phyloP scores from a whole-genome alignment of 2,797 vertebrate species.

The Hemibagrus guttatus region DNA sequence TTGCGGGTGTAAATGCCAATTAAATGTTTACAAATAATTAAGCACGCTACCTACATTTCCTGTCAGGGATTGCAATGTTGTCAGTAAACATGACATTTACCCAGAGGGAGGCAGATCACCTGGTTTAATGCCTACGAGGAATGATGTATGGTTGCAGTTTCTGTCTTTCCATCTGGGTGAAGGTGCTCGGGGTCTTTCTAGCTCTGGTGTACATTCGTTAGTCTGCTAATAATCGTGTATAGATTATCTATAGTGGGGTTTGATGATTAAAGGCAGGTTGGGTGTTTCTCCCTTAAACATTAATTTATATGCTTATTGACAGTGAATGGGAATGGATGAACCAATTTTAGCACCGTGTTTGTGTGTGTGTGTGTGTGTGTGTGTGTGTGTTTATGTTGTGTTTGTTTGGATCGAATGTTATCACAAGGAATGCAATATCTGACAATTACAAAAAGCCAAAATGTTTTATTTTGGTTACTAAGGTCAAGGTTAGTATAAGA shows the following conservation, averaged over 20 bases:
- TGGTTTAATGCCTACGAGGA: conserved; percentile 39
- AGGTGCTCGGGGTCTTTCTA: not conserved
- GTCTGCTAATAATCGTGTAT: not conserved
- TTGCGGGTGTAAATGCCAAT: conserved; percentile 55
- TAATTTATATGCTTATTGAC: conserved; percentile 46
- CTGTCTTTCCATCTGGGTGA: not conserved
- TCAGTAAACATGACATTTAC: conserved; percentile 56
- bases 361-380: not conserved
- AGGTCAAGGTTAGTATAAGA: too few species aligned
- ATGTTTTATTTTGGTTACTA: too few species aligned
- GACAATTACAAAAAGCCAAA: too few species aligned
- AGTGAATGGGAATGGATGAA: conserved; percentile 7
- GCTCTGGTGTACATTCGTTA: conserved; percentile 15
- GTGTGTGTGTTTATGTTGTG: too few species aligned
- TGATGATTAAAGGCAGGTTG: conserved; percentile 25
- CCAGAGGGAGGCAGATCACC: conserved; percentile 41
- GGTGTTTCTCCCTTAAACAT: conserved; percentile 37
- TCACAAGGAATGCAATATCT: too few species aligned
- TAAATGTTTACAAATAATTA: conserved; percentile 61
- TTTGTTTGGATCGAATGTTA: too few species aligned
- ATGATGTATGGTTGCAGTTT: conserved; percentile 16
- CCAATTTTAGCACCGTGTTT: not conserved
- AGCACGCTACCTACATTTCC: conserved; percentile 44
- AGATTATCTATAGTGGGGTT: not conserved
- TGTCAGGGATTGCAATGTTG: conserved; percentile 52